Conservation (phyloP, 2,113 vertebrate genomes). For the cattle (Bos taurus) region DNA sequence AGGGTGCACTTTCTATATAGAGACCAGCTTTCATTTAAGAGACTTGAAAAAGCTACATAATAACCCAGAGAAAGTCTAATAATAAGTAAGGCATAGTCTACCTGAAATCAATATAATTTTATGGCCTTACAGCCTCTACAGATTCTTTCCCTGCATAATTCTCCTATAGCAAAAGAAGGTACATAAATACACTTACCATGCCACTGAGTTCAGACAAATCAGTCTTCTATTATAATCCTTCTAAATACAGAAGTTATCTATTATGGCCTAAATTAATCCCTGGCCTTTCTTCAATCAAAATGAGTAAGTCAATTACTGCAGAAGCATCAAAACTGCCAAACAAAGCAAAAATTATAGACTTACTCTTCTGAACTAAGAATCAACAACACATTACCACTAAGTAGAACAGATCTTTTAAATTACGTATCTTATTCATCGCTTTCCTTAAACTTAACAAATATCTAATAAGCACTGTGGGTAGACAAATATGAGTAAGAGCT, state of each 20-base stretch:
- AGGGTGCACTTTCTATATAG: neutral
- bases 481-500: neutral
- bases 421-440: neutral
- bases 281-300: constrained; percentile 23
- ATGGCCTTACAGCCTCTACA: neutral
- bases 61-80: neutral
- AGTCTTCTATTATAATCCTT: neutral
- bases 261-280: constrained; percentile 16
- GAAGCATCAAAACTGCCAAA: constrained; percentile 6
- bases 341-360: constrained; percentile 29
- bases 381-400: neutral
- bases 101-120: neutral
- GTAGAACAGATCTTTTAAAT: constrained; percentile 1
- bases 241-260: neutral
- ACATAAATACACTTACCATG: neutral
- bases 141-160: constrained; percentile 10
- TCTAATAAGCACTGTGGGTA: neutral
- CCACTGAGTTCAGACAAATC: neutral
- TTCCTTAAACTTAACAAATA: constrained; percentile 31
- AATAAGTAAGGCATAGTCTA: neutral
- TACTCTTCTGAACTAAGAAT: constrained; percentile 37
- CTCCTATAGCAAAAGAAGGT: neutral
- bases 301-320: neutral
- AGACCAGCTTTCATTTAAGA: neutral
- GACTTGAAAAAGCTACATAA: neutral